Evolutionary conservation across 2,888 invertebrate genomes (phyloP).

Genomic region (Idaea aversata): DNA sequence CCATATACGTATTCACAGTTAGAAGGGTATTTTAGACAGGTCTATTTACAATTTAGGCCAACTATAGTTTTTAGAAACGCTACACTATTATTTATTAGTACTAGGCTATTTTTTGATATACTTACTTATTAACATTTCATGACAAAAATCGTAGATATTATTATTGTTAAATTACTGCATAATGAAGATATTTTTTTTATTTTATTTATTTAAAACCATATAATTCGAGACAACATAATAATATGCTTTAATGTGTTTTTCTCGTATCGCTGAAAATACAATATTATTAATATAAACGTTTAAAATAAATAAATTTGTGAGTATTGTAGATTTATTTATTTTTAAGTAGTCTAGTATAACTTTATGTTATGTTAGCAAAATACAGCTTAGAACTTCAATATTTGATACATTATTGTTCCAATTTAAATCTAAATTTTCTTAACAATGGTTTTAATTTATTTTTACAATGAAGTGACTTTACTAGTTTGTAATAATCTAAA

Average conservation of each 20-base stretch:
- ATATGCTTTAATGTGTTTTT: too few relatives aligned
- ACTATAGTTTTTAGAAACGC: conserved; percentile 39
- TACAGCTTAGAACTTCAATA: not conserved
- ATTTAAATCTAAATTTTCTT: not conserved
- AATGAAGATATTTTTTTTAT: too few relatives aligned
- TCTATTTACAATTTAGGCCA: conserved; percentile 39
- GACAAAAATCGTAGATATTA: not conserved
- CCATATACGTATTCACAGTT: conserved; percentile 11
- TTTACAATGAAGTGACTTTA: not conserved
- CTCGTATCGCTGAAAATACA: too few relatives aligned
- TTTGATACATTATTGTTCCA: conserved; percentile 3
- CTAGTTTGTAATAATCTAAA: not conserved
- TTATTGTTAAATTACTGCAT: not conserved
- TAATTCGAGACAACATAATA: too few relatives aligned
- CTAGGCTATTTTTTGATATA: not conserved
- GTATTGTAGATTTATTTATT: too few relatives aligned
- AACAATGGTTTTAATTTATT: not conserved
- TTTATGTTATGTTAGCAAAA: not conserved
- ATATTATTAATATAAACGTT: too few relatives aligned
- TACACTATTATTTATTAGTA: conserved; percentile 13
- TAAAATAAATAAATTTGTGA: too few relatives aligned
- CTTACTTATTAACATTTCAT: conserved; percentile 5
- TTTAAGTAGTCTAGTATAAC: too few relatives aligned
- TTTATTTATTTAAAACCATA: too few relatives aligned
- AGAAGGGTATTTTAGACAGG: conserved; percentile 24